Conservation (phyloP, 2,888 invertebrate species). For the Ceraclea dissimilis region DNA sequence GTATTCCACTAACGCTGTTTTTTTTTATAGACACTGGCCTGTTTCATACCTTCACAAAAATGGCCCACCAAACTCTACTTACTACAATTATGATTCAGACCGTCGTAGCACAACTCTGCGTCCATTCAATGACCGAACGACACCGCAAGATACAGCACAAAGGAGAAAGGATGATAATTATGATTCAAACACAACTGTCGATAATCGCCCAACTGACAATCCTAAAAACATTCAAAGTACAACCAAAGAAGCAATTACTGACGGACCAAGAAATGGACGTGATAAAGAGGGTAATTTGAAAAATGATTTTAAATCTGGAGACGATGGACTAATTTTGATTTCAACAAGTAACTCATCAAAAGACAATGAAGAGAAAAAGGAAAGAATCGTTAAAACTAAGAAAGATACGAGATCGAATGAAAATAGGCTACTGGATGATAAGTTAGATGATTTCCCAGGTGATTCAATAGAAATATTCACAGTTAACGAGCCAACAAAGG, state of each 20-base stretch:
- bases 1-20: no score
- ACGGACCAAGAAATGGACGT: slow-evolving; percentile 19
- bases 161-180: slow-evolving; percentile 11
- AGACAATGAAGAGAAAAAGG: slow-evolving; percentile 16
- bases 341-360: slow-evolving; percentile 18
- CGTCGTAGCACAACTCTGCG: slow-evolving; percentile 7
- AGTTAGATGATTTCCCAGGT: slow-evolving; percentile 38
- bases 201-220: neutral
- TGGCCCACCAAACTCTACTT: slow-evolving; percentile 67
- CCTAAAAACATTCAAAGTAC: neutral
- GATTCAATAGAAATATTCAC: slow-evolving; percentile 43
- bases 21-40: slow-evolving; percentile 57
- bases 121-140: neutral
- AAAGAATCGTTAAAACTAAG: slow-evolving; percentile 16
- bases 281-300: slow-evolving; percentile 21
- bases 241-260: neutral
- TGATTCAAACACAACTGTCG: neutral
- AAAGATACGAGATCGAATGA: slow-evolving; percentile 5
- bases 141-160: neutral
- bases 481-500: slow-evolving; percentile 37
- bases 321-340: slow-evolving; percentile 22
- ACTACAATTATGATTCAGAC: slow-evolving; percentile 33
- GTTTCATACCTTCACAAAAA: slow-evolving; percentile 75
- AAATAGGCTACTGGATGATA: slow-evolving; percentile 33
- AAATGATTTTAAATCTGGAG: slow-evolving; percentile 9